These are phyloP conservation scores for Vanacampus margaritifer DNA, from an alignment of 2,113 vertebrate genomes.

Conservation along the genomic window DNA sequence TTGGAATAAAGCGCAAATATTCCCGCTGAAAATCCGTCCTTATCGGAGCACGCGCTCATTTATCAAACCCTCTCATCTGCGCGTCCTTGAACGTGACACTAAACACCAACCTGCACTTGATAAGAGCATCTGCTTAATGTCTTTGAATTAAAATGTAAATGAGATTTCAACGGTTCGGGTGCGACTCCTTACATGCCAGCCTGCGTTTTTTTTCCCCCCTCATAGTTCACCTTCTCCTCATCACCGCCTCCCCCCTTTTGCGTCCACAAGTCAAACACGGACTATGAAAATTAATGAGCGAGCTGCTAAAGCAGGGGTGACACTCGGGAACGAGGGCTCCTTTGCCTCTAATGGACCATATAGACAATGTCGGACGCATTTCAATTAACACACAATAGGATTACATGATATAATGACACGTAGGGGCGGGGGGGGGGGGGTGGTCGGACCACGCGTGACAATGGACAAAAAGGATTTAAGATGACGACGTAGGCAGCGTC, in stretches of 20 bases:
- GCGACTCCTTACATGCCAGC: constrained; percentile 39
- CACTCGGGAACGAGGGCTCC: constrained; percentile 49
- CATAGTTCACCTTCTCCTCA: constrained; percentile 3
- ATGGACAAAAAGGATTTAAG: constrained; percentile 54
- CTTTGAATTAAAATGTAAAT: constrained; percentile 71
- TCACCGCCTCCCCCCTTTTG: constrained; percentile 17
- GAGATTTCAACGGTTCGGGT: constrained; percentile 51
- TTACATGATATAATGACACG: constrained; percentile 51
- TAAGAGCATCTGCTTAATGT: constrained; percentile 67
- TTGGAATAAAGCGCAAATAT: constrained; percentile 18
- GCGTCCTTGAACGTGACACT: constrained; percentile 59
- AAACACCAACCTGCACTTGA: constrained; percentile 41
- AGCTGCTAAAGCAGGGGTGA: constrained; percentile 35
- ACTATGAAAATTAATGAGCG: constrained; percentile 56
- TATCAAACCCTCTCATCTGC: constrained; percentile 23
- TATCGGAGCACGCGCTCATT: neutral
- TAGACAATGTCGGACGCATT: constrained; percentile 54
- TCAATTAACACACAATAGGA: constrained; percentile 67
- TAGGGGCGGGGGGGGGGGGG: too few species aligned
- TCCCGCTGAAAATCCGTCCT: constrained; percentile 14
- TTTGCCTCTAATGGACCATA: constrained; percentile 61
- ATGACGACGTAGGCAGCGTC: constrained; percentile 57
- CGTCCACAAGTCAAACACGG: constrained; percentile 44
- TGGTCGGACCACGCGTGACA: constrained; percentile 43
- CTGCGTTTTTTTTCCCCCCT: constrained; percentile 32